Evolutionary conservation across 2,797 vertebrate species (phyloP).

Genomic region (Eleutherodactylus coqui): DNA sequence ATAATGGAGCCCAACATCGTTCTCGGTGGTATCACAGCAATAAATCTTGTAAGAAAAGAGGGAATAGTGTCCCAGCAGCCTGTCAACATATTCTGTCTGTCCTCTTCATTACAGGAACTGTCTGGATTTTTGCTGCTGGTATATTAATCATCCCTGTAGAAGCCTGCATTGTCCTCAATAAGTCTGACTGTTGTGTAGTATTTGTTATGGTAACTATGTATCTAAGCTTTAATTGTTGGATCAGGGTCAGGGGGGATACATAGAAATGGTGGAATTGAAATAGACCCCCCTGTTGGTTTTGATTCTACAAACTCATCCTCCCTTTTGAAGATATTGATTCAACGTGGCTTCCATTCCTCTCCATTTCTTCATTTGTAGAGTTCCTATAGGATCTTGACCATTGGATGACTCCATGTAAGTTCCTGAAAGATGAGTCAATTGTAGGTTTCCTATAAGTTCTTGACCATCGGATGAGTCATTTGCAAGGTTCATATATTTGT

Average conservation of each 20-base stretch:
- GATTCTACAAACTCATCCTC: not conserved
- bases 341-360: not conserved
- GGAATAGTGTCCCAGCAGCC: conserved; percentile 48
- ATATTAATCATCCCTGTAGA: not conserved
- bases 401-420: not conserved
- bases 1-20: conserved; percentile 46
- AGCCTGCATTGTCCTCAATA: not conserved
- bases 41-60: conserved; percentile 56
- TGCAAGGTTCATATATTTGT: no score
- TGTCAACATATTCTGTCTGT: conserved; percentile 37
- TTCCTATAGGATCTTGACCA: not conserved
- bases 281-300: not conserved
- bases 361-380: not conserved
- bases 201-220: not conserved
- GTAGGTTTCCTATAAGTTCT: no score
- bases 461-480: no score
- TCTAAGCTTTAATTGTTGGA: not conserved
- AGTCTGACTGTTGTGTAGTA: not conserved
- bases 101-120: conserved; percentile 36
- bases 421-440: no score
- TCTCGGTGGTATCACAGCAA: conserved; percentile 38
- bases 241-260: not conserved
- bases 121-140: not conserved
- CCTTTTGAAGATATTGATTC: not conserved
- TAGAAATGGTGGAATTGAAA: no score